Base-by-base conservation (phyloP, 2,113 vertebrate genomes). In the Colaptes auratus region DNA sequence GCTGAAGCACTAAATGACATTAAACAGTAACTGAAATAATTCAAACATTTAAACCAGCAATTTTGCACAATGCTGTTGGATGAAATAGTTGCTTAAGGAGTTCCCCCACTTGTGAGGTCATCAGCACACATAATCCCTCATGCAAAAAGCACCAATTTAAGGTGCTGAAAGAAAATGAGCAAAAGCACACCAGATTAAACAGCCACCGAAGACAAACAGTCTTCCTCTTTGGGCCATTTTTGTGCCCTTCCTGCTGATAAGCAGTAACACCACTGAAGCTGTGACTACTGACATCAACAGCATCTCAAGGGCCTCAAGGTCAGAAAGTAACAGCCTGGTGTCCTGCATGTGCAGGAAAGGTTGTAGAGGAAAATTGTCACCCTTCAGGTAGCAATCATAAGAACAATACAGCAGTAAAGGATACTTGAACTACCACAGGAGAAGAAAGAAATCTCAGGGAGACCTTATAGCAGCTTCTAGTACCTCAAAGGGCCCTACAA, bases 321-420 rank as follows among this genome's bases (percentile, higher is more conserved):
- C 55, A 19, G 30, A 20, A 70, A 69, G 9, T 5, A 28, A 31
- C 0, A 0, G 17, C 23, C 28, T 44, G 18, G 20, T 2, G 2
- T 23, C 30, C 15, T n/a, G 16, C 55, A 6, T 0, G 0, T 5
- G 35, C 42, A 6, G 10, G 17, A 78, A 86, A 61, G 50, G 10
- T 3, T 31, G 20, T 8, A 31, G 48, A 53, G 30, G 56, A 55
- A 9, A 71, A 44, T 44, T 44, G 12, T 44, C 15, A 15, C 42
- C 42, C 42, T 44, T 44, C 42, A 44, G 15, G 15, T 44, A 44
- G 15, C 42, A 44, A 44, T 16, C 42, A 44, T 16, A 56, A 56
- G 36, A 78, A 4, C 0, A 75, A 67, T 10, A 52, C 35, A 58
- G 3, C 28, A 46, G 30, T 59, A 52, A 74, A 82, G 72, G 12